Conservation (phyloP, 2,797 vertebrate species). For the Botia kubotai region DNA sequence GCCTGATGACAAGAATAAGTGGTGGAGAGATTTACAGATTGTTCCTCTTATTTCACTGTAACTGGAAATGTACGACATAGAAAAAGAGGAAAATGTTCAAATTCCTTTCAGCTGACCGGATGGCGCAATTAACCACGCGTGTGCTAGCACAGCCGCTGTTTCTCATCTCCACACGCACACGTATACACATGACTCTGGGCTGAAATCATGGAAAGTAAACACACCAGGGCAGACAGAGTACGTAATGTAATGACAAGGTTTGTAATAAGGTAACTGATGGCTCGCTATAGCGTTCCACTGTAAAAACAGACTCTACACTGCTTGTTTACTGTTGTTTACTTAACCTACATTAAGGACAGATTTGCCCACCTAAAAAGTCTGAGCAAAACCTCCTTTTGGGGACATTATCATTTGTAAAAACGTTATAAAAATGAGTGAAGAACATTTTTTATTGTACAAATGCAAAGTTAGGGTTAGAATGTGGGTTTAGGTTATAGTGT, state of each 20-base stretch:
- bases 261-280: constrained; percentile 57
- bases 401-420: too few species aligned
- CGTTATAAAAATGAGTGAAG: too few species aligned
- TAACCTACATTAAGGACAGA: too few species aligned
- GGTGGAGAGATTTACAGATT: not conserved
- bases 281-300: constrained; percentile 44
- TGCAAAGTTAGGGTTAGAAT: too few species aligned
- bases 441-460: not conserved
- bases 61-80: constrained; percentile 31
- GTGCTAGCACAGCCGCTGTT: constrained; percentile 8
- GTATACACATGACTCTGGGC: constrained; percentile 14
- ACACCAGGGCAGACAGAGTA: constrained; percentile 32
- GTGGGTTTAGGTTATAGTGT: too few species aligned
- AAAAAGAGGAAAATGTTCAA: constrained; percentile 40
- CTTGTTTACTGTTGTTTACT: too few species aligned
- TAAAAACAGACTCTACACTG: constrained; percentile 13
- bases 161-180: constrained; percentile 5
- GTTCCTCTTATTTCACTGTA: not conserved
- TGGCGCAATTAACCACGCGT: constrained; percentile 1
- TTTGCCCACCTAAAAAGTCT: too few species aligned
- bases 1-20: too few species aligned
- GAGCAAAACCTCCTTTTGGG: too few species aligned
- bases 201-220: constrained; percentile 35
- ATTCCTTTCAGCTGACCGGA: constrained; percentile 29
- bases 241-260: constrained; percentile 56